phyloP scores from a whole-genome alignment of 2,888 invertebrate genomes.

The Papilio elwesi region DNA sequence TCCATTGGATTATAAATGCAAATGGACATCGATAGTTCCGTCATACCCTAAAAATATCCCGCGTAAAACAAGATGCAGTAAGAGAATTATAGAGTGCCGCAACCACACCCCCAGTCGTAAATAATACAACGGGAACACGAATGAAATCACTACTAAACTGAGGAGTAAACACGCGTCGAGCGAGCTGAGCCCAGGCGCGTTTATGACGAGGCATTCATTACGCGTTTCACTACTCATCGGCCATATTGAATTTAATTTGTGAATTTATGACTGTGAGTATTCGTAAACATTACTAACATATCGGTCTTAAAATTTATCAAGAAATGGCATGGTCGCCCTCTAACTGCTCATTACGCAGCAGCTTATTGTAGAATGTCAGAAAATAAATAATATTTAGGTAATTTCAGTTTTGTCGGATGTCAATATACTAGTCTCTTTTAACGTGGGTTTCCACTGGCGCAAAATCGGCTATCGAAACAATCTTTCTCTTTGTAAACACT shows the following conservation, averaged over 20 bases:
- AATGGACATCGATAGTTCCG: neutral
- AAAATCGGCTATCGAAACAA: no score
- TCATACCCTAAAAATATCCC: conserved; percentile 19
- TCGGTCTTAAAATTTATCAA: no score
- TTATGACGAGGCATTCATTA: conserved; percentile 22
- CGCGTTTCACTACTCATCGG: conserved; percentile 7
- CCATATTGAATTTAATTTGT: conserved; percentile 13
- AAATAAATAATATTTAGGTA: no score
- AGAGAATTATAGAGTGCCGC: conserved; percentile 4
- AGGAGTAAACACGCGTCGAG: conserved; percentile 29
- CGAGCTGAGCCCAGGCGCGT: conserved; percentile 17
- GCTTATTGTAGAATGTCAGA: no score
- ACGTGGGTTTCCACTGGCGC: no score
- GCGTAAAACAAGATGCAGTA: conserved; percentile 27
- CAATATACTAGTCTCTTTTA: no score
- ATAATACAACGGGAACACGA: conserved; percentile 25
- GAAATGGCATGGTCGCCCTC: no score
- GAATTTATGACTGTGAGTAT: conserved; percentile 7
- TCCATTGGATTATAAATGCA: neutral
- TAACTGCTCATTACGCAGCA: no score
- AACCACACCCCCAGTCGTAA: conserved; percentile 38
- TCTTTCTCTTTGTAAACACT: no score
- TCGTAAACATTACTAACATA: no score
- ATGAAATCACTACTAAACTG: conserved; percentile 36
- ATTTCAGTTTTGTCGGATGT: no score